phyloP scores from a whole-genome alignment of 1,140 invertebrate species.

The Cyclina sinensis region DNA sequence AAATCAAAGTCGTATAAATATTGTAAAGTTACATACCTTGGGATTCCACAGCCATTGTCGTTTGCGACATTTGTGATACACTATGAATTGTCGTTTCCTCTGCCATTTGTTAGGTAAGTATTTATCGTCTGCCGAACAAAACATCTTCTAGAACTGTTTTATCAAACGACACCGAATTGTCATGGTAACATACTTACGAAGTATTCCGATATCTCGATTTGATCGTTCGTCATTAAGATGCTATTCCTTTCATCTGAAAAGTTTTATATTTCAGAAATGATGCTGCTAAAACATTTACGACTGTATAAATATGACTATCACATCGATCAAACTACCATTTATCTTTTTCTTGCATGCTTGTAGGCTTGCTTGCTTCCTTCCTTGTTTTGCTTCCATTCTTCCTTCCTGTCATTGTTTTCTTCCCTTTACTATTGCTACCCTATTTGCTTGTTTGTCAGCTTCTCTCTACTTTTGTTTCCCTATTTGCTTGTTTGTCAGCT shows the following conservation, averaged over 20 bases:
- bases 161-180: neutral
- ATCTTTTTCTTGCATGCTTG: too few relatives aligned
- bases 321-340: too few relatives aligned
- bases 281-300: too few relatives aligned
- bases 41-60: neutral
- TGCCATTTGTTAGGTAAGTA: neutral
- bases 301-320: too few relatives aligned
- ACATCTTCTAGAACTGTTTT: conserved; percentile 18
- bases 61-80: neutral
- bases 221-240: neutral
- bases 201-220: conserved; percentile 4
- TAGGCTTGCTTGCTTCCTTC: too few relatives aligned
- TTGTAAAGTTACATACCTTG: neutral
- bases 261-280: neutral
- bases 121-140: neutral
- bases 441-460: too few relatives aligned
- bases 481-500: too few relatives aligned
- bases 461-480: too few relatives aligned
- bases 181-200: conserved; percentile 1
- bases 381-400: too few relatives aligned
- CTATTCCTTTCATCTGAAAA: neutral
- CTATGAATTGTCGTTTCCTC: neutral
- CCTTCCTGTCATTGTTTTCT: too few relatives aligned
- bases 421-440: too few relatives aligned
- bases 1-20: neutral